Base-by-base conservation (phyloP, 2,888 invertebrate genomes). In the Eutolmus rufibarbis region DNA sequence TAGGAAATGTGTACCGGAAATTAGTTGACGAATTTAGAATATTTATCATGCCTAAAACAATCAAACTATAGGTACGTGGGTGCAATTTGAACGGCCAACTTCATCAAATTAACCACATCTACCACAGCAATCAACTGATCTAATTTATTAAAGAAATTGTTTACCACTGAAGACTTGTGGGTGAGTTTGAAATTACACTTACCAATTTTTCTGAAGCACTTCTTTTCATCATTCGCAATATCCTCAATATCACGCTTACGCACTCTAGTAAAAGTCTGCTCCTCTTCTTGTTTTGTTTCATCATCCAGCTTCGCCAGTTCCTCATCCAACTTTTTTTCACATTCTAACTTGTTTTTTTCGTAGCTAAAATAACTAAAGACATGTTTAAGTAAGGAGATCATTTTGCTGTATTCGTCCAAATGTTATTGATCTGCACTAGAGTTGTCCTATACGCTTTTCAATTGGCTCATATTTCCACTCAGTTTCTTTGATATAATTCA, bases 381-480 rank as follows among this genome's bases (percentile, higher is more conserved):
- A 87, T 93, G 92, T 88, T 91, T 91, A 19, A 94, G 87, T 86
- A 93, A 92, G 0, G 94, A 93, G 87, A 94, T 89, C 94, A 94
- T 94, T 89, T 89, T 92, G 19, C 0, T n/a, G 28, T 23, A 56
- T 19, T 28, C 1, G 7, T 86, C 76, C 19, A n/a, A 28, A 66
- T 1, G 12, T 66, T 12, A 66, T 8, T 19, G 28, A 43, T 77
- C 1, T 79, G 23, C 43, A 23, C 74, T 88, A 89, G 5, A 88
- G 89, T 90, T 95, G 95, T 31, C 94, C 94, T 91, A 95, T 94
- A 87, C 94, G 95, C 92, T 95, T 95, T 89, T 96, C 96, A 90
- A 95, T 94, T 66, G 94, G 93, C 85, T 96, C 95, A 93, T 96
- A 97, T 92, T 96, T 95, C 97, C 97, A 97, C 91, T 96, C 96